Conservation (phyloP, 2,797 vertebrate species). For the Toxotes lorentzi region DNA sequence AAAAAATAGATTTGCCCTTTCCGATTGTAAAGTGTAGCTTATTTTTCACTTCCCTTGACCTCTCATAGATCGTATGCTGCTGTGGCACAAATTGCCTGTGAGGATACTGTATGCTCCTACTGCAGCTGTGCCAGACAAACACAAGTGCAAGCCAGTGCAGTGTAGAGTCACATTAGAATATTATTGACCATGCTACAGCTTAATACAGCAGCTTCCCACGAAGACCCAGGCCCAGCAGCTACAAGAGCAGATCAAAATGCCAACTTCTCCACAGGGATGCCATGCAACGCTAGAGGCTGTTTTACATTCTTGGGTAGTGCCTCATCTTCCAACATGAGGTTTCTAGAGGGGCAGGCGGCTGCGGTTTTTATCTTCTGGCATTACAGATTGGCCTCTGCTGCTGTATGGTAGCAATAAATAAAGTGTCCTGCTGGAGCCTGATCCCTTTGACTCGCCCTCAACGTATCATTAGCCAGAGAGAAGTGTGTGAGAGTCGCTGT, state of each 20-base stretch:
- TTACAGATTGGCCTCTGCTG: slow-evolving; percentile 37
- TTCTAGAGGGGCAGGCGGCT: slow-evolving; percentile 17
- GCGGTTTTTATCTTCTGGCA: slow-evolving; percentile 30
- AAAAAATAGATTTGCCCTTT: slow-evolving; percentile 35
- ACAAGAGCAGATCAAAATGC: slow-evolving; percentile 52
- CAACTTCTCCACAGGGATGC: slow-evolving; percentile 43
- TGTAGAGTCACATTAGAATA: slow-evolving; percentile 19
- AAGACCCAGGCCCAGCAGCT: slow-evolving; percentile 35
- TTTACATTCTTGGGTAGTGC: slow-evolving; percentile 22
- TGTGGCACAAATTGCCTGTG: slow-evolving; percentile 12
- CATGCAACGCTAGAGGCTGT: slow-evolving; percentile 30
- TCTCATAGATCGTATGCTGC: not conserved
- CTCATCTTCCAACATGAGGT: slow-evolving; percentile 30
- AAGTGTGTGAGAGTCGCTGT: slow-evolving; percentile 32
- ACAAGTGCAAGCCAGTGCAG: not conserved
- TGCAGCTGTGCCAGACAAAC: slow-evolving; percentile 16
- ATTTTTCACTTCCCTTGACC: slow-evolving; percentile 4
- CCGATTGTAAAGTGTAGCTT: not conserved
- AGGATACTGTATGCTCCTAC: not conserved
- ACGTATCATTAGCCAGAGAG: slow-evolving; percentile 42
- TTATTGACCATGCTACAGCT: slow-evolving; percentile 33
- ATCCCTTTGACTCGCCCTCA: slow-evolving; percentile 30
- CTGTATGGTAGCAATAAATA: slow-evolving; percentile 27
- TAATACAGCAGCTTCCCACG: slow-evolving; percentile 8
- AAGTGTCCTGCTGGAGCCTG: slow-evolving; percentile 26